phyloP scores from a whole-genome alignment of 1,140 invertebrate genomes.

The Nebria ingens region DNA sequence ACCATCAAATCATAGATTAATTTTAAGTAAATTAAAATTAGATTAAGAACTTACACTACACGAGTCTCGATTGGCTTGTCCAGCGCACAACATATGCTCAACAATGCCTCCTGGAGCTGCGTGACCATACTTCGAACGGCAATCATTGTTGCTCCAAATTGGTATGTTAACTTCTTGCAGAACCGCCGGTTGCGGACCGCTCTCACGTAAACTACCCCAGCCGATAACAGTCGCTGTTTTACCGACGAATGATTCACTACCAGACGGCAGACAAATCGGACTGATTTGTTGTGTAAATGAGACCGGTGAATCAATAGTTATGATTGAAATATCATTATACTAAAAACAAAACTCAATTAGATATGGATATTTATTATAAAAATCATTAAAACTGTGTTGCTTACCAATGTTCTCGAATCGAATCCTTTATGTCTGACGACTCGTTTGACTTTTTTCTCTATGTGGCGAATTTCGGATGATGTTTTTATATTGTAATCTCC shows the following conservation, averaged over 20 bases:
- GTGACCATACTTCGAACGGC: constrained; percentile 67
- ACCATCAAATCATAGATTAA: not conserved
- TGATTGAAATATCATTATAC: constrained; percentile 79
- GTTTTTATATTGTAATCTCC: constrained; percentile 75
- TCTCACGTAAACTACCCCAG: constrained; percentile 72
- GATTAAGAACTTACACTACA: constrained; percentile 63
- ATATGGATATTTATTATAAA: not conserved
- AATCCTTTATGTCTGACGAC: constrained; percentile 76
- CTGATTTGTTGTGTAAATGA: constrained; percentile 62
- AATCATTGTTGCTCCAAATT: constrained; percentile 72
- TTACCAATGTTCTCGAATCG: constrained; percentile 68
- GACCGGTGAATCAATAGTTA: constrained; percentile 70
- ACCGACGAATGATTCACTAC: constrained; percentile 50
- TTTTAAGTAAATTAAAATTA: not conserved
- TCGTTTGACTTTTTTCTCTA: constrained; percentile 66
- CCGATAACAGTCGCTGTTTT: constrained; percentile 69
- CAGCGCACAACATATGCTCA: constrained; percentile 78
- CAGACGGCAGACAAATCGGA: constrained; percentile 69
- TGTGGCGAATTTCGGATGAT: constrained; percentile 56
- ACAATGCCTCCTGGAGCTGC: constrained; percentile 81
- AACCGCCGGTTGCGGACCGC: constrained; percentile 67
- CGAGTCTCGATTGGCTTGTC: constrained; percentile 69
- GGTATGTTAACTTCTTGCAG: constrained; percentile 75
- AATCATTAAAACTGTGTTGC: constrained; percentile 13
- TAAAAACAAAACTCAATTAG: constrained; percentile 31